A percentile compares a stretch with the other conserved stretches of the same genome.
Conservation (phyloP, 2,888 invertebrate genomes). For the Bombyx huttoni region DNA sequence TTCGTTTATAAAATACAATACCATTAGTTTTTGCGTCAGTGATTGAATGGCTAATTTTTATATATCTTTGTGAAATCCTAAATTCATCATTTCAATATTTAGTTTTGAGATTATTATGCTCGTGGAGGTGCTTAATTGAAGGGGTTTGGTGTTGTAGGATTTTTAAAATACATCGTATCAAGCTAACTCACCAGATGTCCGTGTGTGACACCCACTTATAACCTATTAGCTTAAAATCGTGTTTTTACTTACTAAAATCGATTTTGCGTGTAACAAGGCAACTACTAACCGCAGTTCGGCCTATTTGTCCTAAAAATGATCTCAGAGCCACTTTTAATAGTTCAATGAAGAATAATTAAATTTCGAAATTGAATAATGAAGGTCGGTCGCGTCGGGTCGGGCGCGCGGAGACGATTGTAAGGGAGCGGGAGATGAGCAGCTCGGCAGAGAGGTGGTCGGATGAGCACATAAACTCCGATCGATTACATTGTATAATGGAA, state of each 20-base stretch:
- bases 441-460: slow-evolving; percentile 21
- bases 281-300: slow-evolving; percentile 2
- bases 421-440: slow-evolving; percentile 14
- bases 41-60: neutral
- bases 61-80: no score
- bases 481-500: slow-evolving; percentile 32
- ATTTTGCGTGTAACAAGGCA: no score
- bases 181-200: no score
- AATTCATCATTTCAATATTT: no score
- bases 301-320: slow-evolving; percentile 22
- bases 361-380: no score
- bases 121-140: slow-evolving; percentile 18
- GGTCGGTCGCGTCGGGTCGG: neutral
- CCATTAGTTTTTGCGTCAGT: neutral
- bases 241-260: no score
- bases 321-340: slow-evolving; percentile 22
- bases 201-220: no score
- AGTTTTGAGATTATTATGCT: no score
- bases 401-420: slow-evolving; percentile 7
- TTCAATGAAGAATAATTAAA: neutral
- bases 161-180: slow-evolving; percentile 9
- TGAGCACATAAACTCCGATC: slow-evolving; percentile 29
- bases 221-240: no score
- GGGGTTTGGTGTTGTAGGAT: slow-evolving; percentile 25
- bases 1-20: neutral